Evolutionary conservation across 2,113 vertebrate genomes (phyloP).

Genomic region (Cardinalis cardinalis): DNA sequence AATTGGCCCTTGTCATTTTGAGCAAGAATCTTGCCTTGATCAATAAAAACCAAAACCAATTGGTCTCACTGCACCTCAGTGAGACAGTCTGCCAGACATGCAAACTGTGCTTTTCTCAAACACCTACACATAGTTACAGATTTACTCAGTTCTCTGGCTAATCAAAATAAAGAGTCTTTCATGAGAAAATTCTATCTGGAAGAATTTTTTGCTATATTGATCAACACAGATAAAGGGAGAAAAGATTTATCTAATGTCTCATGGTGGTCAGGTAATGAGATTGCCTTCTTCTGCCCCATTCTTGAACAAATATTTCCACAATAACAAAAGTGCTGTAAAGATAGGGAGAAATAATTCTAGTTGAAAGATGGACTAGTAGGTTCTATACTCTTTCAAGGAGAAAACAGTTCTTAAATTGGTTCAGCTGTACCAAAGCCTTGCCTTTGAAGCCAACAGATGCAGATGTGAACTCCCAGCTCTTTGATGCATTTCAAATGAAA

Average conservation of each 20-base stretch:
- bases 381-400: not conserved
- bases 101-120: not conserved
- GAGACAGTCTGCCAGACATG: not conserved
- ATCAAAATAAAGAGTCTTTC: not conserved
- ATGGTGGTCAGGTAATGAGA: not conserved
- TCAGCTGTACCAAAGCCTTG: not conserved
- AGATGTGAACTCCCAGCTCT: not conserved
- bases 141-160: not conserved
- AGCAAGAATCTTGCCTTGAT: not conserved
- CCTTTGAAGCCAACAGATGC: conserved; percentile 1
- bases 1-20: not conserved
- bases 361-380: not conserved
- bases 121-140: conserved; percentile 8
- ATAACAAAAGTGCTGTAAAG: not conserved
- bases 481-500: conserved; percentile 20
- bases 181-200: not conserved
- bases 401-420: not conserved
- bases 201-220: not conserved
- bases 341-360: not conserved
- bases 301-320: not conserved
- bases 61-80: not conserved
- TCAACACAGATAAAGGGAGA: not conserved
- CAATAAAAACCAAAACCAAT: not conserved
- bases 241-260: not conserved
- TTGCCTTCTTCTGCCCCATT: not conserved